Evolutionary conservation across 1,140 invertebrate genomes (phyloP).

Genomic region (Papilio dardanus): DNA sequence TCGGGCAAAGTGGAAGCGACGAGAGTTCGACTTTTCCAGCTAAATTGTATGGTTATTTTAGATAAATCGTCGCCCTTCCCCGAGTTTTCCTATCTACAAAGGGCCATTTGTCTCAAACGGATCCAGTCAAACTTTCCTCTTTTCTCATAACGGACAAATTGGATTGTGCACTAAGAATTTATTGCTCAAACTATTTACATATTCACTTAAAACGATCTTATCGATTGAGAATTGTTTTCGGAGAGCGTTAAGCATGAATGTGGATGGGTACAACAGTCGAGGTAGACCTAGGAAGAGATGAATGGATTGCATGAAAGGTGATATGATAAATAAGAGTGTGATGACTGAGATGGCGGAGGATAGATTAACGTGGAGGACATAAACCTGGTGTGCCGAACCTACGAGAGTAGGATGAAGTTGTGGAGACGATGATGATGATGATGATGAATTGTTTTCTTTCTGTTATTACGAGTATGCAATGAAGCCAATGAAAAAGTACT

Average conservation of each 20-base stretch:
- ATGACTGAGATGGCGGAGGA: too few species aligned
- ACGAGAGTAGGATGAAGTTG: too few species aligned
- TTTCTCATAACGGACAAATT: constrained; percentile 60
- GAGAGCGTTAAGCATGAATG: too few species aligned
- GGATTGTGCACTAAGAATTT: constrained; percentile 48
- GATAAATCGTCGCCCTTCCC: constrained; percentile 75
- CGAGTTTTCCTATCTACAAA: constrained; percentile 76
- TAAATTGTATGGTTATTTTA: constrained; percentile 81
- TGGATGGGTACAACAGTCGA: too few species aligned
- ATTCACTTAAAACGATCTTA: constrained; percentile 26
- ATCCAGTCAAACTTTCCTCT: constrained; percentile 69
- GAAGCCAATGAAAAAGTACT: not conserved
- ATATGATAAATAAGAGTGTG: too few species aligned
- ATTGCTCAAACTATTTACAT: constrained; percentile 41
- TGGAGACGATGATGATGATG: too few species aligned
- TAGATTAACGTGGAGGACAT: too few species aligned
- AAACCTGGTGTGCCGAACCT: too few species aligned
- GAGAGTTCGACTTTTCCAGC: constrained; percentile 75
- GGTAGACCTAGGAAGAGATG: too few species aligned
- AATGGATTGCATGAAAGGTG: too few species aligned
- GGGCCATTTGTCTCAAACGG: constrained; percentile 76
- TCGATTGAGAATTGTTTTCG: not conserved
- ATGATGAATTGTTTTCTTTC: not conserved
- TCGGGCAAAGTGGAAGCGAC: constrained; percentile 74
- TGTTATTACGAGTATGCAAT: too few species aligned